These are phyloP conservation scores for Lagopus leucura DNA, from an alignment of 2,113 vertebrate genomes.

Conservation along the genomic window DNA sequence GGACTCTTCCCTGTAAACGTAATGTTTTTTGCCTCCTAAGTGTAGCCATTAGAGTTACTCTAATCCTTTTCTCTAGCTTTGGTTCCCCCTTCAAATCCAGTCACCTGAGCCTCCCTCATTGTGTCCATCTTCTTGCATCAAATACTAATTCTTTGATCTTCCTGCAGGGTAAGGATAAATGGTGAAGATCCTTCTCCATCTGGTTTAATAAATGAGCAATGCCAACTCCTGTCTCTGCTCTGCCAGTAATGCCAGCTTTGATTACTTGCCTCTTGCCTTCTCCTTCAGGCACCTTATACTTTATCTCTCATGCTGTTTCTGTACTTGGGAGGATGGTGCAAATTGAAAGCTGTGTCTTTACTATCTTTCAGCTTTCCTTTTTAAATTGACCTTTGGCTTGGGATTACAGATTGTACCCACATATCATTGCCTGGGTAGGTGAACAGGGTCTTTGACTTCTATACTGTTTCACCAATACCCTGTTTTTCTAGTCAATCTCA, in stretches of 20 bases:
- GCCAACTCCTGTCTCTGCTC: slow-evolving; percentile 18
- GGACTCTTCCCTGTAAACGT: neutral
- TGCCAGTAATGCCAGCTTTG: slow-evolving; percentile 30
- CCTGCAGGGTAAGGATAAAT: slow-evolving; percentile 40
- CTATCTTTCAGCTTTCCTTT: neutral
- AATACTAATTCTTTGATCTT: slow-evolving; percentile 33
- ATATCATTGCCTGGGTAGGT: neutral
- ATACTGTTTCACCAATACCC: neutral
- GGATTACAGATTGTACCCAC: neutral
- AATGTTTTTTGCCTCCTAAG: neutral
- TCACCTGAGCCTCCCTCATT: neutral
- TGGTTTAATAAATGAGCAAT: slow-evolving; percentile 49
- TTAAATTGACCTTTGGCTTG: neutral
- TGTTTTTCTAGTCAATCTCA: neutral
- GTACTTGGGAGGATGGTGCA: neutral
- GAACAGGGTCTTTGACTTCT: neutral
- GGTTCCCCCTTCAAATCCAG: slow-evolving; percentile 20
- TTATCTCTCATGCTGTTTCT: neutral
- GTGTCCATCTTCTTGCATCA: slow-evolving; percentile 3
- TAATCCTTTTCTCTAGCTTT: slow-evolving; percentile 26
- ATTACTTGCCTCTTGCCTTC: slow-evolving; percentile 39
- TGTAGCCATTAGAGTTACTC: slow-evolving; percentile 5
- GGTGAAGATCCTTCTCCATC: slow-evolving; percentile 44
- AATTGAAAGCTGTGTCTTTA: neutral
- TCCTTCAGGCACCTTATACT: slow-evolving; percentile 24